Evolutionary conservation across 64 coral and sea anemone genomes (phyloP).

Genomic region (Catalaphyllia jardinei): DNA sequence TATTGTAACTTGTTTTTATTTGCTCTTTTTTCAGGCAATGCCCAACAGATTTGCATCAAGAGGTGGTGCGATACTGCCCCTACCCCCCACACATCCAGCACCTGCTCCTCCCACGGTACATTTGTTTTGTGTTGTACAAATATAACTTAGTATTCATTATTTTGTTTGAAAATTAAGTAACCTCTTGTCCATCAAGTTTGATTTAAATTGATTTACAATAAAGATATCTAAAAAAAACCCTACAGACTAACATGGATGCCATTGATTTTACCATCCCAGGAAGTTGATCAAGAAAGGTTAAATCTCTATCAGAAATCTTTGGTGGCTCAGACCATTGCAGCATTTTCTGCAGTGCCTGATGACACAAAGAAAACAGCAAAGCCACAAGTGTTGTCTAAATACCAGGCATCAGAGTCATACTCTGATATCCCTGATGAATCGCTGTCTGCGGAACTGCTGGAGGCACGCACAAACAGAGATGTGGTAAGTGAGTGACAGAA

Average conservation of each 20-base stretch:
- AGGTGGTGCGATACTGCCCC: conserved; percentile 63
- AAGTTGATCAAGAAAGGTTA: conserved; percentile 61
- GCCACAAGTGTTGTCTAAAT: conserved; percentile 50
- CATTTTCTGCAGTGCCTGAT: conserved; percentile 76
- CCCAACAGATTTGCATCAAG: conserved; percentile 65
- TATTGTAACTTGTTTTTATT: neutral
- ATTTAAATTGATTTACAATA: neutral
- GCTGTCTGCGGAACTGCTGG: conserved; percentile 77
- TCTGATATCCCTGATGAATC: conserved; percentile 70
- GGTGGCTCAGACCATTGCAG: conserved; percentile 95
- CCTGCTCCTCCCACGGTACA: conserved; percentile 59
- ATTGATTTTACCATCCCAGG: neutral
- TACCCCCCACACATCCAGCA: conserved; percentile 78
- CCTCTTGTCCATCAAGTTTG: neutral
- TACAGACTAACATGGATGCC: neutral
- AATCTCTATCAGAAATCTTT: conserved; percentile 86
- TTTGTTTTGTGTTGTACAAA: neutral
- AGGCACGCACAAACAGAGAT: conserved; percentile 93
- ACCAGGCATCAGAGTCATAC: conserved; percentile 26
- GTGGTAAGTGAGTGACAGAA: conserved; percentile 55
- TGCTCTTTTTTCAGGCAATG: conserved; percentile 70
- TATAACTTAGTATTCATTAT: neutral
- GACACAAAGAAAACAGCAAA: conserved; percentile 18
- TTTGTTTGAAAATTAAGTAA: no score
- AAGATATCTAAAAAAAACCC: neutral